Conservation (phyloP, 2,113 vertebrate species). For the Fukomys damarensis region DNA sequence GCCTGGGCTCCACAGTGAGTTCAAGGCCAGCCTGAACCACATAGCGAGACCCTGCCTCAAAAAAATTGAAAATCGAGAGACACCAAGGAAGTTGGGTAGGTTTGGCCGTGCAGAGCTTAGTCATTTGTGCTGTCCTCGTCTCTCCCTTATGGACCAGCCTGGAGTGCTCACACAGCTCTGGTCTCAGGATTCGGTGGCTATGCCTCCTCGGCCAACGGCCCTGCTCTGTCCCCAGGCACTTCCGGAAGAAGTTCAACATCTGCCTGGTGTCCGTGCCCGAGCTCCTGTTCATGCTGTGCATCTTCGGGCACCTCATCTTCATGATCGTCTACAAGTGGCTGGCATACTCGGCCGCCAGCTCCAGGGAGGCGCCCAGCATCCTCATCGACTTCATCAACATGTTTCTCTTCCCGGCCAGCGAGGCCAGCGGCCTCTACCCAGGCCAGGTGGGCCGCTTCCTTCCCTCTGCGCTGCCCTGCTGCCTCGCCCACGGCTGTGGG, state of each 20-base stretch:
- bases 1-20: background rate
- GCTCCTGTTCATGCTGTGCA: conserved; percentile 95
- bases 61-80: background rate
- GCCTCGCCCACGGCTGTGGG: background rate
- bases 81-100: background rate
- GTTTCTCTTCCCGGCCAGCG: conserved; percentile 92
- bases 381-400: conserved; percentile 98
- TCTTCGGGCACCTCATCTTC: conserved; percentile 98
- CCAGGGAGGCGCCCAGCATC: conserved; percentile 93
- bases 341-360: conserved; percentile 87
- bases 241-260: conserved; percentile 92
- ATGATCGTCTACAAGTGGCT: conserved; percentile 98
- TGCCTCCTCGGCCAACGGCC: too few species aligned
- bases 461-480: background rate
- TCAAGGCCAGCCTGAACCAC: background rate
- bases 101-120: background rate
- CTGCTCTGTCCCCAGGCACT: conserved; percentile 86
- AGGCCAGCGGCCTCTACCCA: conserved; percentile 85
- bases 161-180: background rate
- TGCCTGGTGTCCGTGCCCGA: conserved; percentile 95
- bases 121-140: background rate
- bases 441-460: conserved; percentile 90
- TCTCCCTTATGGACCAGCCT: fast-evolving
- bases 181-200: background rate
- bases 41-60: background rate